Conservation (phyloP, 2,113 vertebrate species). For the Trematomus loennbergii region DNA sequence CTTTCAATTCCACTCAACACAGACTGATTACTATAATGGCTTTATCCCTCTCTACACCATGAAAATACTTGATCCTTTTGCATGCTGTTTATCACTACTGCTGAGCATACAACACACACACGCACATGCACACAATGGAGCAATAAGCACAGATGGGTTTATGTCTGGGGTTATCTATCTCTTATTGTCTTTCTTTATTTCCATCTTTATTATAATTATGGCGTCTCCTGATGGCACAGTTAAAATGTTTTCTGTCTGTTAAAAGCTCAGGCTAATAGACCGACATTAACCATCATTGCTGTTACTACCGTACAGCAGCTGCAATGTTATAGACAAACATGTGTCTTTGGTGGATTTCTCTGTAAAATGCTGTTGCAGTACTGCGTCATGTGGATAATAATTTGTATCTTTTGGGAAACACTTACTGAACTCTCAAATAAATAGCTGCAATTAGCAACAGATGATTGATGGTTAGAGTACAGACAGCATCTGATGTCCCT, state of each 20-base stretch:
- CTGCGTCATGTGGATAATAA: background rate
- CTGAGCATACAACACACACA: constrained; percentile 19
- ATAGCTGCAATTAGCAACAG: constrained; percentile 16
- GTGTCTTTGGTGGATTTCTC: constrained; percentile 17
- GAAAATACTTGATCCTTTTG: constrained; percentile 61
- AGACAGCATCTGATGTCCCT: constrained; percentile 33
- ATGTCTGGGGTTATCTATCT: constrained; percentile 38
- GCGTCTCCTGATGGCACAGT: constrained; percentile 46
- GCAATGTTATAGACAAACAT: background rate
- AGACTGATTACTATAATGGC: constrained; percentile 66
- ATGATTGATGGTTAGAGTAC: constrained; percentile 15
- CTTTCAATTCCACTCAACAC: constrained; percentile 58
- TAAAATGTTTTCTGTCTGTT: constrained; percentile 40
- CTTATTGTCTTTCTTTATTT: constrained; percentile 54
- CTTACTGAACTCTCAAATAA: constrained; percentile 21
- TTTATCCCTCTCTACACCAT: constrained; percentile 61
- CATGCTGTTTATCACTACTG: constrained; percentile 24
- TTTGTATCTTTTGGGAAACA: constrained; percentile 26
- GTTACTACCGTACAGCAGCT: background rate
- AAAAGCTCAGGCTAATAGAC: background rate
- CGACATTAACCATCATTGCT: background rate
- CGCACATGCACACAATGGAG: constrained; percentile 3
- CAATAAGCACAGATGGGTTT: constrained; percentile 62
- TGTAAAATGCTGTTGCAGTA: constrained; percentile 9
- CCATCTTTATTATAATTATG: constrained; percentile 52